A percentile compares a stretch with the other conserved stretches of the same genome.
Conservation (phyloP, 1,140 invertebrate species). For the Bombus haemorrhoidalis region DNA sequence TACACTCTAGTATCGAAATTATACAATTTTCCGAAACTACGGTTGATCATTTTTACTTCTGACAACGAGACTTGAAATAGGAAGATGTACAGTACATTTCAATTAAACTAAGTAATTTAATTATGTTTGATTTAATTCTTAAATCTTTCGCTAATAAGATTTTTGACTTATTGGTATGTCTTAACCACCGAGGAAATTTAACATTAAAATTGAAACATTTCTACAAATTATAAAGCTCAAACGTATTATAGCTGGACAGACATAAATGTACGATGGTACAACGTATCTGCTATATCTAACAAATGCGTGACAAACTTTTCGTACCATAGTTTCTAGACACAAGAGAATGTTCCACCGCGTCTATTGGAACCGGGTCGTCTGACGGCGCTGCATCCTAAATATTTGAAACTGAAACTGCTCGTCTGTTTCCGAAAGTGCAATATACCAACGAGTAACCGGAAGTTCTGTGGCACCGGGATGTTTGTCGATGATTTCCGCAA, state of each 20-base stretch:
- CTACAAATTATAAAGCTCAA: neutral
- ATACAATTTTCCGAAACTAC: neutral
- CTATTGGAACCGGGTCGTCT: neutral
- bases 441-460: neutral
- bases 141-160: neutral
- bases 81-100: neutral
- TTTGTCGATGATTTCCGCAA: slow-evolving; percentile 5
- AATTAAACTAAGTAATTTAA: neutral
- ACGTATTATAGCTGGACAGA: neutral
- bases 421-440: slow-evolving; percentile 7
- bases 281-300: neutral
- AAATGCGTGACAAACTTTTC: neutral
- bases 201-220: neutral
- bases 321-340: neutral
- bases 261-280: neutral
- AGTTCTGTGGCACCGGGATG: neutral
- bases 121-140: neutral
- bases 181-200: neutral
- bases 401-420: slow-evolving; percentile 24
- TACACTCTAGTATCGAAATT: neutral
- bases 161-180: neutral
- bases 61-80: too few relatives aligned
- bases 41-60: neutral
- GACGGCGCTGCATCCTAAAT: slow-evolving; percentile 26
- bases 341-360: neutral